A percentile compares a stretch with the other conserved stretches of the same genome.
Evolutionary conservation across 2,888 invertebrate species (phyloP).

Genomic region (Tenthredo distinguenda): DNA sequence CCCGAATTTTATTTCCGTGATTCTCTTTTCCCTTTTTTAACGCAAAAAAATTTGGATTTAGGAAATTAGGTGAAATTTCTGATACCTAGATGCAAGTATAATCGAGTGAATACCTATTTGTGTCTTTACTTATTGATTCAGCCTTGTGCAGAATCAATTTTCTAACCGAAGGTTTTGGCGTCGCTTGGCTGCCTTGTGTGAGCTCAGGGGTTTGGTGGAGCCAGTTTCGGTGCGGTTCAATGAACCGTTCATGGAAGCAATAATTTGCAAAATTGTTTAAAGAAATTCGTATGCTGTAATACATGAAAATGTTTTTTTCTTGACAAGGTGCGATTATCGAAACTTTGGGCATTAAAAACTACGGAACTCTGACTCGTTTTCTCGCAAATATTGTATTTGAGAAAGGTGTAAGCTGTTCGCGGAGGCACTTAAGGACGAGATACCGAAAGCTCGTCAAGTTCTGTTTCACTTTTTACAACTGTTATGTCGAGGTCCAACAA

Average conservation of each 20-base stretch:
- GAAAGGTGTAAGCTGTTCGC: background rate
- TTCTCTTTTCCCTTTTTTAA: background rate
- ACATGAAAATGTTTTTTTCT: background rate
- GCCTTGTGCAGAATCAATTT: constrained; percentile 6
- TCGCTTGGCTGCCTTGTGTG: constrained; percentile 5
- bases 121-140: constrained; percentile 16
- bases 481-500: background rate
- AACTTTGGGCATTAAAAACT: background rate
- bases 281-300: background rate
- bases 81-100: background rate
- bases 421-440: background rate
- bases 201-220: background rate
- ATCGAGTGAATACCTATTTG: background rate
- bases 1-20: background rate
- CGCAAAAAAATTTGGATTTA: background rate
- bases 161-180: background rate
- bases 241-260: constrained; percentile 31
- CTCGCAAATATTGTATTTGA: background rate
- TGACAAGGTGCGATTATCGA: background rate
- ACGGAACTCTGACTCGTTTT: background rate
- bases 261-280: constrained; percentile 1
- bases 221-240: background rate
- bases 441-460: constrained; percentile 3
- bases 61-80: background rate
- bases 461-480: background rate